Conservation (phyloP, 2,797 vertebrate species). For the Malacoraja senta region DNA sequence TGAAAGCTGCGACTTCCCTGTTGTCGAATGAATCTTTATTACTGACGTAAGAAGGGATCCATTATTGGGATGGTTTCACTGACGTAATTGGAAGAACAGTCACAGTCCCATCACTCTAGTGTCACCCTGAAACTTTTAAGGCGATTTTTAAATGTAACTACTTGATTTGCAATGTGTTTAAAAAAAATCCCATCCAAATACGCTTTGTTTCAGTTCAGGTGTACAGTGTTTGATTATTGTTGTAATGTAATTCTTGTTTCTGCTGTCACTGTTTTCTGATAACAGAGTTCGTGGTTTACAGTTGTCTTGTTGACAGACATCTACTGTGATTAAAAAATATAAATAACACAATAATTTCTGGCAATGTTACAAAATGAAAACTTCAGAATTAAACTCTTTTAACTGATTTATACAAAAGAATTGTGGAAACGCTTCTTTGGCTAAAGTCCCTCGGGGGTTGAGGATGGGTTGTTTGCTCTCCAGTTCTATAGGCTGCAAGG, state of each 20-base stretch:
- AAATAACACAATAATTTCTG: not conserved
- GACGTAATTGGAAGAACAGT: not conserved
- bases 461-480: no score
- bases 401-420: not conserved
- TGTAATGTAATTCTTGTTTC: not conserved
- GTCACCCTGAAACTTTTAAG: not conserved
- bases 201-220: not conserved
- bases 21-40: not conserved
- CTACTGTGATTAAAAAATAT: not conserved
- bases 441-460: no score
- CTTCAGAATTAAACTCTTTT: not conserved
- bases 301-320: not conserved
- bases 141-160: not conserved
- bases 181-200: not conserved
- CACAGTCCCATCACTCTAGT: not conserved
- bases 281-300: not conserved
- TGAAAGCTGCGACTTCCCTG: conserved; percentile 11
- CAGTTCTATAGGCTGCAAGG: no score
- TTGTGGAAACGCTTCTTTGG: not conserved
- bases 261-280: not conserved
- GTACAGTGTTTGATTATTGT: no score
- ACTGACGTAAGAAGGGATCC: not conserved
- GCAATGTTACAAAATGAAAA: not conserved
- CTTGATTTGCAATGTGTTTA: not conserved
- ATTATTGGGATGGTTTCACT: not conserved